Conservation (phyloP, 92 coral and sea anemone species). For the Pocillopora grandis region DNA sequence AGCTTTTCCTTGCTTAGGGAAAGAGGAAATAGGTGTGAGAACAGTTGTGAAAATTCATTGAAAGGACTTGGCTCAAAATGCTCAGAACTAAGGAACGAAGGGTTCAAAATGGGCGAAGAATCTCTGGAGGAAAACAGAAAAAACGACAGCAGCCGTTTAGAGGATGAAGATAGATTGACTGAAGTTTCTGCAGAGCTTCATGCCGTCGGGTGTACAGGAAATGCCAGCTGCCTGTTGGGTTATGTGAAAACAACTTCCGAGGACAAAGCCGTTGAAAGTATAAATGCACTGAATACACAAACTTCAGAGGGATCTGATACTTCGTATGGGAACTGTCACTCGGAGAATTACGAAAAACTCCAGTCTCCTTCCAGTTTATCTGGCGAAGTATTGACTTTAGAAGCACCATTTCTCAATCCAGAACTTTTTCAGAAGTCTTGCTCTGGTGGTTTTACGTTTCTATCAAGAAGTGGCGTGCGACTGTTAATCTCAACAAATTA, state of each 20-base stretch:
- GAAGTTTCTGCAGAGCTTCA: neutral
- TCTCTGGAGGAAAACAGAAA: neutral
- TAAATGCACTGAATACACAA: neutral
- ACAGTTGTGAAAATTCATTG: no score
- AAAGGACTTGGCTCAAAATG: neutral
- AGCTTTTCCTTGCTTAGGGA: neutral
- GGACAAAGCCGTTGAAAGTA: neutral
- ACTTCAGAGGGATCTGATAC: neutral
- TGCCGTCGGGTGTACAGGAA: neutral
- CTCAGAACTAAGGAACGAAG: neutral
- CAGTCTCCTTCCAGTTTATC: neutral
- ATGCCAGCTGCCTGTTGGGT: neutral
- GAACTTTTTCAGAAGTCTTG: conserved; percentile 14
- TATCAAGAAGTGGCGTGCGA: neutral
- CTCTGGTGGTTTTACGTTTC: neutral
- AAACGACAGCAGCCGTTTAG: neutral
- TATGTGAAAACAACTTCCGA: neutral
- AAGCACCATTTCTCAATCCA: conserved; percentile 33
- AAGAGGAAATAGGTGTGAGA: neutral
- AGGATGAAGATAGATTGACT: neutral
- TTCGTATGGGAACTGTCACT: neutral
- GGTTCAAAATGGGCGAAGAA: neutral
- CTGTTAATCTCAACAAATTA: conserved; percentile 24
- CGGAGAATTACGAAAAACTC: neutral
- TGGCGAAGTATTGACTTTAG: neutral